Evolutionary conservation across 2,113 vertebrate genomes (phyloP), one percentile per base, ranked within the genome.

Genomic region (Alosa alosa): DNA sequence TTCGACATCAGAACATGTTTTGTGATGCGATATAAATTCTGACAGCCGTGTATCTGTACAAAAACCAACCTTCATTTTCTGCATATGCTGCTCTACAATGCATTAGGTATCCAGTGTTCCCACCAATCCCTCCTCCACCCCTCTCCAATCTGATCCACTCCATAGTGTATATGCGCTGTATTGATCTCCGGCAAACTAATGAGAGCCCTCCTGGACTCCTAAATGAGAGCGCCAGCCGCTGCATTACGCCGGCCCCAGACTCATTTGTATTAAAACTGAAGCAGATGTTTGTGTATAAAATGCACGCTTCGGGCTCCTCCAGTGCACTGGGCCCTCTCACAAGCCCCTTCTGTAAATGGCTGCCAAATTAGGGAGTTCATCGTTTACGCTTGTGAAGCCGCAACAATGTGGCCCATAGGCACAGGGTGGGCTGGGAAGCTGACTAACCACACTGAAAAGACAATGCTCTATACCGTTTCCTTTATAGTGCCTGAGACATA

Each of bases 271-370:
- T 86, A 78, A 83, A 78, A 81, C 85, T 78, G 31, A 60, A 81
- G 55, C 60, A 81, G 75, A 83, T 88, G 82, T 88, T 78, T 88
- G 82, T 83, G 68, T 84, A 87, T 84, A n/a, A 46, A 90, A 82
- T 72, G 82, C 84, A 46, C 15, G 60, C 85, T 90, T 11, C 13
- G 44, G 84, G 64, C 31, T 52, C 57, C 68, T 83, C 49, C 46
- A 52, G 84, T 50, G 46, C 50, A 31, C 20, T 31, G n/a, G 46
- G 72, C 84, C 46, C 25, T 20, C 41, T 41, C 50, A n/a, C 83
- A 50, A 46, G 11, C 41, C 6, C 39, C 49, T 25, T 84, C 31
- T 84, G 55, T 68, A 57, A 83, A 57, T 82, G 31, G 64, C 57
- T 85, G 64, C 57, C 68, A 83, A 82, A 85, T 60, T 82, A 85